Evolutionary conservation across 2,888 invertebrate species (phyloP).

Genomic region (Hetaerina titia): DNA sequence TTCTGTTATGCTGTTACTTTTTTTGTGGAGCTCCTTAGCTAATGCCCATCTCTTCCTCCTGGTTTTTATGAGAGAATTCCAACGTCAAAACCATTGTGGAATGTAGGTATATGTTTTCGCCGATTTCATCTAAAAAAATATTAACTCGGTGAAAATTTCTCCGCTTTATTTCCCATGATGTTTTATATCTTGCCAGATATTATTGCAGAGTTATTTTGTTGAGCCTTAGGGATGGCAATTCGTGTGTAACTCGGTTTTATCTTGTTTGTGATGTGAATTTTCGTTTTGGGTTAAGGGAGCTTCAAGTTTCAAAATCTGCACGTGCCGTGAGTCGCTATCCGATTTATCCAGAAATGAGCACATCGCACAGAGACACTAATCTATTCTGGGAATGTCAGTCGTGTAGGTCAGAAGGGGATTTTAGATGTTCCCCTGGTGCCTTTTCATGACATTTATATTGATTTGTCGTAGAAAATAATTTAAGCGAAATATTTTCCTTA

Average conservation of each 20-base stretch:
- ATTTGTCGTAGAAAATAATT: no score
- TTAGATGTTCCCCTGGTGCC: no score
- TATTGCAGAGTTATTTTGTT: not conserved
- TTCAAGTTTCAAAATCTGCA: no score
- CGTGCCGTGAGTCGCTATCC: no score
- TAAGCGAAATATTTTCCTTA: no score
- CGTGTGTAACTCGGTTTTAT: not conserved
- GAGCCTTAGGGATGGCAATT: not conserved
- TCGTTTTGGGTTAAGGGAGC: not conserved
- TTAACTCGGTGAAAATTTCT: not conserved
- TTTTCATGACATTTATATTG: no score
- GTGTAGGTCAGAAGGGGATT: no score
- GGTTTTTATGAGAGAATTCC: not conserved
- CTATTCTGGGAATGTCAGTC: no score
- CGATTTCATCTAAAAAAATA: not conserved
- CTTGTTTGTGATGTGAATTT: not conserved
- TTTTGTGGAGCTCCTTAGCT: not conserved
- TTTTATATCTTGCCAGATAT: not conserved
- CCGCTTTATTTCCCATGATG: not conserved
- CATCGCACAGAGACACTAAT: no score
- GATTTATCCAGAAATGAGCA: no score
- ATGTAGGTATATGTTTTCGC: not conserved
- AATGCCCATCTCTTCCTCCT: not conserved
- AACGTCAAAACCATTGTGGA: not conserved
- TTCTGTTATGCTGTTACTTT: not conserved